phyloP scores from a whole-genome alignment of 2,113 vertebrate species.

The Hyaena hyaena region DNA sequence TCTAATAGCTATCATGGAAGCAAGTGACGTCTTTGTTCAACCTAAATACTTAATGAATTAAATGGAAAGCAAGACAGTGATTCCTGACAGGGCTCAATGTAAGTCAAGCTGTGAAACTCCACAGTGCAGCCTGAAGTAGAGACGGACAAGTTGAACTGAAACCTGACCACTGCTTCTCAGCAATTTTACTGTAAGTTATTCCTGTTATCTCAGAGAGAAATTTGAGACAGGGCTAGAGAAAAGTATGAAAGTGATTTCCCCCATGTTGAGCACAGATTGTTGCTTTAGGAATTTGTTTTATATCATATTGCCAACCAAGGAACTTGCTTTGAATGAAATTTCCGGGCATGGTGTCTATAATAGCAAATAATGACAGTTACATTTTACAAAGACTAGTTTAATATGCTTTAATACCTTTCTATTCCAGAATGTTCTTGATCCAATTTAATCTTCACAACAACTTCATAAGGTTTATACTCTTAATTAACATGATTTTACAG shows the following conservation, averaged over 20 bases:
- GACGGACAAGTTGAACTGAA: not conserved
- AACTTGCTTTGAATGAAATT: not conserved
- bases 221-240: not conserved
- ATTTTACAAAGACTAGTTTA: slow-evolving; percentile 38
- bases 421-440: not conserved
- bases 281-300: not conserved
- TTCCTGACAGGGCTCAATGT: not conserved
- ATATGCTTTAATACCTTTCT: not conserved
- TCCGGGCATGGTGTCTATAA: not conserved
- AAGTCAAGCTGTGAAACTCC: not conserved
- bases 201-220: not conserved
- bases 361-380: not conserved
- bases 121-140: not conserved
- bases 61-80: not conserved
- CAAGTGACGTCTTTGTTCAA: not conserved
- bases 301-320: not conserved
- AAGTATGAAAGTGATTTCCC: not conserved
- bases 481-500: not conserved
- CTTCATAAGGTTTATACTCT: not conserved
- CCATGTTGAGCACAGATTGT: not conserved
- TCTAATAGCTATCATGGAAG: not conserved
- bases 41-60: not conserved
- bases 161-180: slow-evolving; percentile 1
- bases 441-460: not conserved
- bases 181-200: slow-evolving; percentile 50